phyloP scores from a whole-genome alignment of 2,797 vertebrate species.

The Australoheros facetus region DNA sequence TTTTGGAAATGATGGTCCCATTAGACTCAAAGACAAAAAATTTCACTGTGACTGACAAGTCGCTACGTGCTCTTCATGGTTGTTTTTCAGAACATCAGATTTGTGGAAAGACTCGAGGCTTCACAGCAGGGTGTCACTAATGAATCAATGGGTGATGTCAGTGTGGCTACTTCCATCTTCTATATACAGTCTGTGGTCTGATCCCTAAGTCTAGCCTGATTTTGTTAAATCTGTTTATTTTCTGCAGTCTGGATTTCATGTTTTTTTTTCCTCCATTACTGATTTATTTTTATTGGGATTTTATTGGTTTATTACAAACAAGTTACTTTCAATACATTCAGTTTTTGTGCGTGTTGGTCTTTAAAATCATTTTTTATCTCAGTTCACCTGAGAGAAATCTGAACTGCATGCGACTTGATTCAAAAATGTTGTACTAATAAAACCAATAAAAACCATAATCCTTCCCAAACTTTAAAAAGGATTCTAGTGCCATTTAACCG shows the following conservation, averaged over 20 bases:
- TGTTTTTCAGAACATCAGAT: too few species aligned
- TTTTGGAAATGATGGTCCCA: not conserved
- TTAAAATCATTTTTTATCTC: not conserved
- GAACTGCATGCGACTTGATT: rapidly evolving
- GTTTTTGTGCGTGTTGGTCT: too few species aligned
- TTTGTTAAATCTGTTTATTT: not conserved
- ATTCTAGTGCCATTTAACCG: not conserved
- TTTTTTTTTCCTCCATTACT: not conserved
- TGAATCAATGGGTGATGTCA: not conserved
- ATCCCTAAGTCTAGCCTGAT: not conserved
- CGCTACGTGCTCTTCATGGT: not conserved
- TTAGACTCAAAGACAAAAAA: too few species aligned
- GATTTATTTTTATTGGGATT: not conserved
- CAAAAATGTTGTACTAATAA: not conserved
- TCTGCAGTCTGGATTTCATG: not conserved
- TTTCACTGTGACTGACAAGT: not conserved
- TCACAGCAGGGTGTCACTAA: not conserved
- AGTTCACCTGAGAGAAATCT: too few species aligned
- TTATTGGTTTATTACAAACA: not conserved
- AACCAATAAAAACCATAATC: not conserved
- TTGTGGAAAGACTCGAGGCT: too few species aligned
- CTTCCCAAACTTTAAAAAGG: not conserved
- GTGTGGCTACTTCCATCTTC: not conserved
- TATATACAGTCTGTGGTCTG: not conserved
- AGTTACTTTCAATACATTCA: too few species aligned